A percentile compares a stretch with the other conserved stretches of the same genome.
phyloP scores from a whole-genome alignment of 2,113 vertebrate species.

The Felis chaus region DNA sequence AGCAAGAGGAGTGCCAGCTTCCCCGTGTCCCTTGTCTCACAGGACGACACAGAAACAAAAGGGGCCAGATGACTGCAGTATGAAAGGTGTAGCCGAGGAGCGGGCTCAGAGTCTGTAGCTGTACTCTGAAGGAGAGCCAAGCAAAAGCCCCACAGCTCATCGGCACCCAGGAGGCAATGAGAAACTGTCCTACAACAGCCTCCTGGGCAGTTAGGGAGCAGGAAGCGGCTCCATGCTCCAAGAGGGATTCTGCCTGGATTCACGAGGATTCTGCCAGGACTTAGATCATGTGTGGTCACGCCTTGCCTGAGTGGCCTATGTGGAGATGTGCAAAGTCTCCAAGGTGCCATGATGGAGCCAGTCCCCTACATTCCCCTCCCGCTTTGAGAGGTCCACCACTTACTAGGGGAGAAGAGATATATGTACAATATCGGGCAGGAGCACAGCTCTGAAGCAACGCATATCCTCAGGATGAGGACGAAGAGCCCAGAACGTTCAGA shows the following conservation, averaged over 20 bases:
- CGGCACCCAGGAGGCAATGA: not conserved
- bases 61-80: not conserved
- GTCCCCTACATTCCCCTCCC: not conserved
- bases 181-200: not conserved
- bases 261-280: not conserved
- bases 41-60: not conserved
- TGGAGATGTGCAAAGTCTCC: not conserved
- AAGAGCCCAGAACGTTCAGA: not conserved
- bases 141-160: not conserved
- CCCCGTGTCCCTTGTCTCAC: not conserved
- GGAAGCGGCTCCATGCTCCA: rapidly evolving
- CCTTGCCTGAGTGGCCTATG: rapidly evolving
- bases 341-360: rapidly evolving
- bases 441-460: not conserved
- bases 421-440: not conserved
- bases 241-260: not conserved
- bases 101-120: not conserved
- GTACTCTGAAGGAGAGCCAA: no score
- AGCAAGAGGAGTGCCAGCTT: not conserved
- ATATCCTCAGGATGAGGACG: not conserved
- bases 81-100: not conserved
- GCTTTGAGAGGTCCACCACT: not conserved
- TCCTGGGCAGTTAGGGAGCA: not conserved
- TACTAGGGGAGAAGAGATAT: not conserved
- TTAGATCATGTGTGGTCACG: not conserved